Percentiles rank a stretch among this genome's conserved stretches.
Evolutionary conservation across 2,888 invertebrate genomes (phyloP).

Genomic region (Lasius fuliginosus): DNA sequence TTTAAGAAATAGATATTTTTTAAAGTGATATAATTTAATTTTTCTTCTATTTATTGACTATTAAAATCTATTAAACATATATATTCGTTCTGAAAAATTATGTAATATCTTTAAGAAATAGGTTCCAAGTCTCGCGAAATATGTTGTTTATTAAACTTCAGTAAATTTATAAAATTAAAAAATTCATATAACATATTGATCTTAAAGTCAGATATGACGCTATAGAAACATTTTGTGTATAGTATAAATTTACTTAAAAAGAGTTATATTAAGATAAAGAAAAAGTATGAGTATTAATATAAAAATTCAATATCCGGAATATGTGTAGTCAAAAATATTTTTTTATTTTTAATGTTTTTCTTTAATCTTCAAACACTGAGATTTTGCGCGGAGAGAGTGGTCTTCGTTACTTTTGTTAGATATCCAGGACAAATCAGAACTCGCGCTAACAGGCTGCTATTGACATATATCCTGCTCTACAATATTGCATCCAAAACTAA

Average conservation of each 20-base stretch:
- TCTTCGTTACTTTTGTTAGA: conserved; percentile 37
- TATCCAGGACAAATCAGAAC: conserved; percentile 58
- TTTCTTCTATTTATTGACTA: not conserved
- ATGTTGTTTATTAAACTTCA: not conserved
- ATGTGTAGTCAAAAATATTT: not conserved
- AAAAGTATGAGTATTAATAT: not conserved
- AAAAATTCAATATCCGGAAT: not conserved
- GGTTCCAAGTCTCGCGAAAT: not conserved
- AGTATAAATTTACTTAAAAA: not conserved
- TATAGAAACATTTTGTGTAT: not conserved
- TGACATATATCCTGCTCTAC: conserved; percentile 64
- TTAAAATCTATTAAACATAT: not conserved
- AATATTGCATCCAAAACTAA: conserved; percentile 73
- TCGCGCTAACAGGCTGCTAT: conserved; percentile 65
- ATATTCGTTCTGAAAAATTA: not conserved
- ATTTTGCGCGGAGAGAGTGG: not conserved
- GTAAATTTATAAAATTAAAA: not conserved
- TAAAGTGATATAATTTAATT: not conserved
- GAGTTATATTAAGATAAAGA: not conserved
- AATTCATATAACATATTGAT: not conserved
- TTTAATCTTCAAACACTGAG: conserved; percentile 4
- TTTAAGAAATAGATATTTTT: not conserved
- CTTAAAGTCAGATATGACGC: not conserved
- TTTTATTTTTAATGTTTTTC: not conserved
- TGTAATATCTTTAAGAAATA: not conserved